A percentile compares a stretch with the other conserved stretches of the same genome.
phyloP scores from a whole-genome alignment of 2,888 invertebrate genomes.

The Germaria angustata region DNA sequence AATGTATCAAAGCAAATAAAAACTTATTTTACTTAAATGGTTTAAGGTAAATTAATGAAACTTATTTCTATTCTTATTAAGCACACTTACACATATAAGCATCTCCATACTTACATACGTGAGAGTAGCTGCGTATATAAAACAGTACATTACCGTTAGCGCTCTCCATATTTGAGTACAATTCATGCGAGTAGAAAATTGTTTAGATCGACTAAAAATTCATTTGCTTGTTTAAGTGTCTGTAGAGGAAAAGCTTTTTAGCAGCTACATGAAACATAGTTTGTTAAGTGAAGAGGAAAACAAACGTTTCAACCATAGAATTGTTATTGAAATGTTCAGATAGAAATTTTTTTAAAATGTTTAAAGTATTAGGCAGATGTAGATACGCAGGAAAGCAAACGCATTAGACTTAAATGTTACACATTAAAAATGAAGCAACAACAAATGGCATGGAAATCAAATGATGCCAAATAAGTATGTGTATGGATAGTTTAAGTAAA shows the following conservation, averaged over 20 bases:
- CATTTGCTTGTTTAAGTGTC: slow-evolving; percentile 3
- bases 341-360: slow-evolving; percentile 47
- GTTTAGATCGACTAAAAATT: slow-evolving; percentile 9
- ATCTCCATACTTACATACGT: no score
- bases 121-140: neutral
- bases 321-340: slow-evolving; percentile 57
- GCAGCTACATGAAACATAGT: slow-evolving; percentile 23
- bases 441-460: neutral
- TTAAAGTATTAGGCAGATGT: neutral
- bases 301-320: slow-evolving; percentile 67
- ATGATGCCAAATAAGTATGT: neutral
- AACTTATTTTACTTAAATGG: neutral
- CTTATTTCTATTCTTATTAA: no score
- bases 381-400: neutral
- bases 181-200: slow-evolving; percentile 18
- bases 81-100: neutral
- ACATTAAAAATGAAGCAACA: neutral
- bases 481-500: neutral
- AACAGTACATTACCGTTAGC: neutral
- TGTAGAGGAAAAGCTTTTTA: slow-evolving; percentile 27
- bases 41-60: no score
- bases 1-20: no score
- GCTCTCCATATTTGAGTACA: neutral
- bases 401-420: neutral
- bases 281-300: slow-evolving; percentile 63